These are phyloP conservation scores for Egretta garzetta DNA, from an alignment of 2,113 vertebrate species.

Conservation along the genomic window DNA sequence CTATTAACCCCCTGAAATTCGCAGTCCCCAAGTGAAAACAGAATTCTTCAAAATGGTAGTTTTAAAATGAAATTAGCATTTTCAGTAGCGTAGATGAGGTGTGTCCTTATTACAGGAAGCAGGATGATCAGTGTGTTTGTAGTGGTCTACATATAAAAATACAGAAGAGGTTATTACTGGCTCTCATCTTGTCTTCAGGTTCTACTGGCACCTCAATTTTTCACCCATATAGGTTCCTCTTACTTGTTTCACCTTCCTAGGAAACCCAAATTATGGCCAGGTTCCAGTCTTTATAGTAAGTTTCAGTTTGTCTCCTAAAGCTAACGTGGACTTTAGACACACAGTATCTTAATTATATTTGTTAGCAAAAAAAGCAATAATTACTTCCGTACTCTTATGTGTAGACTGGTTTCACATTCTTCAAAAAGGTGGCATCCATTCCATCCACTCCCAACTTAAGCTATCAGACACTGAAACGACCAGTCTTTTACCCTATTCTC, in stretches of 20 bases:
- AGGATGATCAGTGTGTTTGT: not conserved
- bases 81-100: not conserved
- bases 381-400: not conserved
- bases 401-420: not conserved
- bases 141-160: not conserved
- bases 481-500: not conserved
- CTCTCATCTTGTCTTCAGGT: not conserved
- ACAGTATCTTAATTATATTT: not conserved
- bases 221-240: not conserved
- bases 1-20: not conserved
- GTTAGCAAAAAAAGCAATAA: not conserved
- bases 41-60: not conserved
- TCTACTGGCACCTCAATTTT: not conserved
- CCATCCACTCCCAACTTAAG: not conserved
- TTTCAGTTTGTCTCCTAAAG: not conserved
- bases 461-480: fast-evolving
- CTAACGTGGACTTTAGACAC: not conserved
- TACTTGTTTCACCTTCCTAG: not conserved
- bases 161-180: not conserved
- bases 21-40: not conserved
- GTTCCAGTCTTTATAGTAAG: not conserved
- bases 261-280: not conserved
- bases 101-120: not conserved
- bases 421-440: not conserved
- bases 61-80: not conserved